Conservation (phyloP, 2,888 invertebrate genomes). For the Heteropelma amictum region DNA sequence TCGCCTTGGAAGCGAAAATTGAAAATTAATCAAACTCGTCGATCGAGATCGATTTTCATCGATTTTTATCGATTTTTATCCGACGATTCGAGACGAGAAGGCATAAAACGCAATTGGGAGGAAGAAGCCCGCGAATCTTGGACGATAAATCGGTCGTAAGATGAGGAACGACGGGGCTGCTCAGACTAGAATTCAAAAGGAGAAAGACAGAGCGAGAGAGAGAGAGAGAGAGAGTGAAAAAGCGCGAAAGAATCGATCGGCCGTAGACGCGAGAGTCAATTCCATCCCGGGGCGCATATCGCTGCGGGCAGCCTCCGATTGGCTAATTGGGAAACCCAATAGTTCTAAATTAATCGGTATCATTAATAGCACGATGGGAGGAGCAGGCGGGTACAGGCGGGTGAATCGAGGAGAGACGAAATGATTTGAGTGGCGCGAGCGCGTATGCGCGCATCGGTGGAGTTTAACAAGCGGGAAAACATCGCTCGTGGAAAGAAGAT, state of each 20-base stretch:
- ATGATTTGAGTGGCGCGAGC: slow-evolving; percentile 23
- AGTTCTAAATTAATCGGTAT: slow-evolving; percentile 78
- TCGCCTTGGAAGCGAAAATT: neutral
- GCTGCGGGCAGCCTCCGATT: slow-evolving; percentile 66
- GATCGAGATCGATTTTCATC: neutral
- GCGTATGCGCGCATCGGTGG: slow-evolving; percentile 7
- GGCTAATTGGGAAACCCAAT: slow-evolving; percentile 78
- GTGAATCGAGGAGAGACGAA: slow-evolving; percentile 3
- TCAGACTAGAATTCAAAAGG: neutral
- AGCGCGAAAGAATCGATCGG: slow-evolving; percentile 10
- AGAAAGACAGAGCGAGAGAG: neutral
- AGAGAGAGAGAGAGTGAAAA: slow-evolving; percentile 3
- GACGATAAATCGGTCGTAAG: slow-evolving; percentile 15
- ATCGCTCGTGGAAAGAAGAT: slow-evolving; percentile 44
- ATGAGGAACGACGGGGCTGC: slow-evolving; percentile 17
- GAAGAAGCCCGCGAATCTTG: no score
- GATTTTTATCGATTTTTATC: no score
- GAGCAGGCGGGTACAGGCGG: slow-evolving; percentile 42
- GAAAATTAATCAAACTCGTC: neutral
- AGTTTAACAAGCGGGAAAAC: slow-evolving; percentile 28
- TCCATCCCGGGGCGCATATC: slow-evolving; percentile 48
- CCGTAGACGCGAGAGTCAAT: slow-evolving; percentile 16
- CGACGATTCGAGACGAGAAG: no score
- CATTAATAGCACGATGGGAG: slow-evolving; percentile 73
- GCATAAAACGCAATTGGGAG: no score